phyloP scores from a whole-genome alignment of 2,888 invertebrate genomes.

The Nasonia oneida region DNA sequence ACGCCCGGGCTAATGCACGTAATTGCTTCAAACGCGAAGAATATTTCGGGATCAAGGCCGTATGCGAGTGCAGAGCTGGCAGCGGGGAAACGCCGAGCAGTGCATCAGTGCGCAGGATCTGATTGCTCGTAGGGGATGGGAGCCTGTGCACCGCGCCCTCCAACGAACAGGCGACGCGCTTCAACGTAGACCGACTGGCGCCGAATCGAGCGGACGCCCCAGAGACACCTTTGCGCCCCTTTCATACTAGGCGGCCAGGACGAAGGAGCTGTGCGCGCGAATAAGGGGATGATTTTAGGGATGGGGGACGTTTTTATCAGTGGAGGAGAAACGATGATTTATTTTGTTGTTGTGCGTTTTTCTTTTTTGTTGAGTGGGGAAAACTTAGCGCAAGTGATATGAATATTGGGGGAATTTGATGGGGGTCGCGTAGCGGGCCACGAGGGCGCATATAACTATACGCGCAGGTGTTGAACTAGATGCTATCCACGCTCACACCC shows the following conservation, averaged over 20 bases:
- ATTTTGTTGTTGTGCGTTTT: no score
- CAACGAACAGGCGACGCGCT: slow-evolving; percentile 64
- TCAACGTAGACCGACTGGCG: not conserved
- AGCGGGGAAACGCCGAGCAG: no score
- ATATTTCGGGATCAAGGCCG: slow-evolving; percentile 76
- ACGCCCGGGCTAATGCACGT: slow-evolving; percentile 69
- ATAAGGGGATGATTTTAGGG: not conserved
- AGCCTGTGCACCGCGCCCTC: slow-evolving; percentile 69
- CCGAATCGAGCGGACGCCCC: slow-evolving; percentile 26
- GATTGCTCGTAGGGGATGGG: slow-evolving; percentile 62
- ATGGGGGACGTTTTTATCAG: not conserved
- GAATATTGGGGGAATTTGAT: not conserved
- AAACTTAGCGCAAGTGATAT: not conserved
- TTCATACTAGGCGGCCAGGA: slow-evolving; percentile 50
- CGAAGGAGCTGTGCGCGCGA: not conserved
- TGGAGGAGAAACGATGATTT: not conserved
- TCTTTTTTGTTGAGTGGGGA: not conserved
- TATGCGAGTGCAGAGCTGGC: slow-evolving; percentile 68
- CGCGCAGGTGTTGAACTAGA: not conserved
- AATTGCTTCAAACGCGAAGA: slow-evolving; percentile 78
- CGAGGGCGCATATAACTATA: not conserved
- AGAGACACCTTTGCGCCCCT: slow-evolving; percentile 59
- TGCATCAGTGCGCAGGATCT: not conserved
- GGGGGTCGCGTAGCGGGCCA: not conserved
- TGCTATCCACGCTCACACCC: slow-evolving; percentile 1